Conservation (phyloP, 2,113 vertebrate genomes). For the Ophthalmolycus amberensis region DNA sequence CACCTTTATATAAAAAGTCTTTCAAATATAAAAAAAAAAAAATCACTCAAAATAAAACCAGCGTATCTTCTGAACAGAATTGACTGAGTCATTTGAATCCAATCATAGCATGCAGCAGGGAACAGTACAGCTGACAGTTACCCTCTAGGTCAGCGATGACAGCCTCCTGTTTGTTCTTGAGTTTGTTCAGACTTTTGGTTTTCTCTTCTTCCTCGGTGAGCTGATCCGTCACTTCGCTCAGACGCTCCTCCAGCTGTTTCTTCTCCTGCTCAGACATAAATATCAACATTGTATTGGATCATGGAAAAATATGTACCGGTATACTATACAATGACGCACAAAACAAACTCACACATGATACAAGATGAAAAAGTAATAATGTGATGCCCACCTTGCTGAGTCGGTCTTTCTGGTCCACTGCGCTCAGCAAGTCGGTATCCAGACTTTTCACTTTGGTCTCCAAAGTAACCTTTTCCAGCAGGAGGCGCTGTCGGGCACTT, state of each 20-base stretch:
- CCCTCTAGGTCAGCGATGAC: slow-evolving; percentile 90
- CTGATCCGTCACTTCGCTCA: slow-evolving; percentile 88
- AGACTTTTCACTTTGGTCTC: slow-evolving; percentile 91
- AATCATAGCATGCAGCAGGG: background rate
- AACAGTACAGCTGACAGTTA: slow-evolving; percentile 56
- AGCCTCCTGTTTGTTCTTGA: slow-evolving; percentile 91
- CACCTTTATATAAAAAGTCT: background rate
- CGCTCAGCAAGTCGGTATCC: slow-evolving; percentile 82
- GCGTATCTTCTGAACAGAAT: background rate
- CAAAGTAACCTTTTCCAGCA: slow-evolving; percentile 90
- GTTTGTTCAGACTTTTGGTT: slow-evolving; percentile 90
- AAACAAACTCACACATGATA: background rate
- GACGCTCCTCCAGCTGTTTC: slow-evolving; percentile 88
- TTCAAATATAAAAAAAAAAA: background rate
- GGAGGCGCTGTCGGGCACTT: slow-evolving; percentile 89
- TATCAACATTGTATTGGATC: background rate
- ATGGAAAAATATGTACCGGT: background rate
- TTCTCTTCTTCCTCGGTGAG: slow-evolving; percentile 93
- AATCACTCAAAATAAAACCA: background rate
- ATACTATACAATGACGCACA: too few species aligned
- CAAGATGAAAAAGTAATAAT: background rate
- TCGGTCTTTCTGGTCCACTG: slow-evolving; percentile 89
- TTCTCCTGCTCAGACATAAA: slow-evolving; percentile 84
- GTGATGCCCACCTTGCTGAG: slow-evolving; percentile 84
- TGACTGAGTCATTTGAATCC: background rate